Evolutionary conservation across 1,140 invertebrate genomes (phyloP).

Genomic region (Listronotus oregonensis): DNA sequence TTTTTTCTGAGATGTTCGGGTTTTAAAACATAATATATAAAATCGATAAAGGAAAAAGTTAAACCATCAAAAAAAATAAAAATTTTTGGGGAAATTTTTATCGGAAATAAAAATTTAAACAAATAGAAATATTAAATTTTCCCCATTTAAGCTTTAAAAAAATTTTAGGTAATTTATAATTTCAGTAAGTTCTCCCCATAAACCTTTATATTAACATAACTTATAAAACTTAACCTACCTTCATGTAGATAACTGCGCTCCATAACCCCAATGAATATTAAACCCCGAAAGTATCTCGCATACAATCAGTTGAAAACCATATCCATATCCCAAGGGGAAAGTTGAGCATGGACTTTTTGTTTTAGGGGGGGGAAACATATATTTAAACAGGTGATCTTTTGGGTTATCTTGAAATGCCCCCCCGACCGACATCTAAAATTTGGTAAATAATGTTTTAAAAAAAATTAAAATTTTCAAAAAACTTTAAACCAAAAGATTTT

Average conservation of each 20-base stretch:
- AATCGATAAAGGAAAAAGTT: not conserved
- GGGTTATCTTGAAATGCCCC: constrained; percentile 87
- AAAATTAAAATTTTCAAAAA: constrained; percentile 9
- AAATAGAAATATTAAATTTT: too few relatives aligned
- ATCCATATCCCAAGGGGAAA: constrained; percentile 94
- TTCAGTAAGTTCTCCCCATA: too few relatives aligned
- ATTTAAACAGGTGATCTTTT: constrained; percentile 93
- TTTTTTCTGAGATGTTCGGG: too few relatives aligned
- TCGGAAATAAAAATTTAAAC: too few relatives aligned
- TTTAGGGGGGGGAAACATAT: constrained; percentile 98
- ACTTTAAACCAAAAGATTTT: not conserved
- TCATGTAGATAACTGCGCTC: constrained; percentile 96
- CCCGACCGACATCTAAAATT: constrained; percentile 89
- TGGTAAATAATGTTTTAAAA: not conserved
- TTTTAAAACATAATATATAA: not conserved
- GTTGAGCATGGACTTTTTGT: constrained; percentile 85
- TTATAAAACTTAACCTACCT: constrained; percentile 67
- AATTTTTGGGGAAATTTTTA: too few relatives aligned
- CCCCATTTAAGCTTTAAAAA: too few relatives aligned
- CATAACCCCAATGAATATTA: constrained; percentile 93
- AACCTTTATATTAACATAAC: not conserved
- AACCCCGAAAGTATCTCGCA: constrained; percentile 96
- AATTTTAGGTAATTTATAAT: not conserved
- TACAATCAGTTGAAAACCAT: constrained; percentile 97
- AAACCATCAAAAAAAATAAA: not conserved